Conservation (phyloP, 2,113 vertebrate species). For the Ptilonorhynchus violaceus region DNA sequence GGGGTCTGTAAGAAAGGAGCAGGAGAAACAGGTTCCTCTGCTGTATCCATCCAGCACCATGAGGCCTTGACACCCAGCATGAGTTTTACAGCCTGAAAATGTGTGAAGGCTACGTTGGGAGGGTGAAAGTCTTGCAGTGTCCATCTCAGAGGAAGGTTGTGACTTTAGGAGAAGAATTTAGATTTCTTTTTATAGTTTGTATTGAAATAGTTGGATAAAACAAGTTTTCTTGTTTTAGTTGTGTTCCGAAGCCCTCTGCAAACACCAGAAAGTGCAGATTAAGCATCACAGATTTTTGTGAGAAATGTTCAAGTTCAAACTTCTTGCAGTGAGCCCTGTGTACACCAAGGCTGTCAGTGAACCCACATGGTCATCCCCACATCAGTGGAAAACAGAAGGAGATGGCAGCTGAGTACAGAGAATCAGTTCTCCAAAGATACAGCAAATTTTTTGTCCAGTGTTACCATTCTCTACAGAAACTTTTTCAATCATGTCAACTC, state of each 20-base stretch:
- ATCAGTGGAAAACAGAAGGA: not conserved
- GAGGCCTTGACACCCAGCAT: not conserved
- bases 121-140: not conserved
- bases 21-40: not conserved
- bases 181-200: not conserved
- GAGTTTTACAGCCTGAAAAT: not conserved
- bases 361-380: not conserved
- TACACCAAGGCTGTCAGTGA: not conserved
- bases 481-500: not conserved
- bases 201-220: not conserved
- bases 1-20: not conserved
- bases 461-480: not conserved
- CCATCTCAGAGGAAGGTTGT: not conserved
- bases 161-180: not conserved
- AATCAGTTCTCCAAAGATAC: not conserved
- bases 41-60: not conserved
- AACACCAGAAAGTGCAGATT: not conserved
- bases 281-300: not conserved
- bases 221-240: not conserved
- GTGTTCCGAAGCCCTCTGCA: not conserved
- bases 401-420: not conserved
- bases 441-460: not conserved
- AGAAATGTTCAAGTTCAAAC: not conserved
- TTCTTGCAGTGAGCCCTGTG: not conserved
- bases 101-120: rapidly evolving